Evolutionary conservation across 2,113 vertebrate genomes (phyloP).

Genomic region (Cricetomys ansorgei): DNA sequence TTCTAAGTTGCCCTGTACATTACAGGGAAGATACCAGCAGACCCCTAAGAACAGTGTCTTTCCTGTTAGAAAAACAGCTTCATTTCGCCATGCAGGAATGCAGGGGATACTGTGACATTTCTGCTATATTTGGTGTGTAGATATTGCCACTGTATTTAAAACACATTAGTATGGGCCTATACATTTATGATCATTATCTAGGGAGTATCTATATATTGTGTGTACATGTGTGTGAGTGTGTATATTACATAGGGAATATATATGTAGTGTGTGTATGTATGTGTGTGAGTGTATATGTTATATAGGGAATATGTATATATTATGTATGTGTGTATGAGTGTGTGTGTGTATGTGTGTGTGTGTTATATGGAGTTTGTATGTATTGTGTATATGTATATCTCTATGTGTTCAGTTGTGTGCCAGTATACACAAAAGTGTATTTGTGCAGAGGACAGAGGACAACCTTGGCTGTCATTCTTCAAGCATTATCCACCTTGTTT

Average conservation of each 20-base stretch:
- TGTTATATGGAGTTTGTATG: not conserved
- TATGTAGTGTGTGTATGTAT: not conserved
- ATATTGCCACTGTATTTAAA: not conserved
- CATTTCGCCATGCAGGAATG: not conserved
- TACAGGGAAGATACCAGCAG: not conserved
- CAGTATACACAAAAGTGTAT: not conserved
- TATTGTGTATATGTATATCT: not conserved
- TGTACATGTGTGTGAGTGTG: not conserved
- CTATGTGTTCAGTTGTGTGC: not conserved
- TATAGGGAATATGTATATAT: no score
- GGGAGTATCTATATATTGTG: no score
- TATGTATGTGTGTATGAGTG: no score
- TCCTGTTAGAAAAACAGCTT: not conserved
- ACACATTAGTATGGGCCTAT: not conserved
- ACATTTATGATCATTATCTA: not conserved
- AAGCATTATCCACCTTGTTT: not conserved
- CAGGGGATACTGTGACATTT: not conserved
- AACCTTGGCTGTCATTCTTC: not conserved
- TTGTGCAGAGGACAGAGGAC: not conserved
- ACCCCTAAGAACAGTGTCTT: not conserved
- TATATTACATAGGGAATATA: not conserved
- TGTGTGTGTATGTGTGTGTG: not conserved
- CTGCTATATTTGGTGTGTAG: not conserved
- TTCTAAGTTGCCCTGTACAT: not conserved
- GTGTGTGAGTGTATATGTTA: not conserved